Base-by-base conservation (phyloP, 1,140 invertebrate species). In the Aphelenchoides besseyi region DNA sequence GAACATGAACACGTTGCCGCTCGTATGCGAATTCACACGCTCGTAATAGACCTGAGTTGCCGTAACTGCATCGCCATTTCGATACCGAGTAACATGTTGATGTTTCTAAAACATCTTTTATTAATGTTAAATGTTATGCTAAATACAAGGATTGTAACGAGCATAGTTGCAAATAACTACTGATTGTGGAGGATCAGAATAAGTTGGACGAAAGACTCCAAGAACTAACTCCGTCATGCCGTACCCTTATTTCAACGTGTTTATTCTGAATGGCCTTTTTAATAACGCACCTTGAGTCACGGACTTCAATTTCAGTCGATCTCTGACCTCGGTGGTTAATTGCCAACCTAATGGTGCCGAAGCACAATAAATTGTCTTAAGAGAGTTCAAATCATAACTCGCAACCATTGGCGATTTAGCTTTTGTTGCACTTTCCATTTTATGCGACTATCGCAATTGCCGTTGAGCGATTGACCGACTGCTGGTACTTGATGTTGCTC, bases 11-110 rank as follows among this genome's bases (percentile, higher is more conserved):
- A 89, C 89, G 3, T 90, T 89, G 1, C 90, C 91, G 0, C 90
- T 89, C 0, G 90, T 90, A 78, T 92, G 90, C 0, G 91, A 90
- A 84, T 92, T 92, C 16, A 92, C 90, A 68, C 91, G 85, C 80
- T 93, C 91, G 81, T 92, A 92, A 83, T 92, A 92, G 0, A 92
- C 90, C 88, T 92, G 88, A 48, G 90, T 91, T 9, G 90, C 90
- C 0, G 91, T 91, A 79, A 91, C 91, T 55, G 91, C 90, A 83
- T 91, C 91, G 3, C 91, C 91, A 85, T 92, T 92, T 57, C 91
- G 87, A 81, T 92, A 92, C 18, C 63, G 30, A 32, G 63, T 66
- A 28, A 66, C 63, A 53, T 66, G 63, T 66, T 66, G 32, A 33
- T 66, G 12, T 32, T 18, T 1, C 63, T 26, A 2, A 66, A 36